These are phyloP conservation scores for Elymnias hypermnestra DNA, from an alignment of 1,140 invertebrate species.

Conservation along the genomic window DNA sequence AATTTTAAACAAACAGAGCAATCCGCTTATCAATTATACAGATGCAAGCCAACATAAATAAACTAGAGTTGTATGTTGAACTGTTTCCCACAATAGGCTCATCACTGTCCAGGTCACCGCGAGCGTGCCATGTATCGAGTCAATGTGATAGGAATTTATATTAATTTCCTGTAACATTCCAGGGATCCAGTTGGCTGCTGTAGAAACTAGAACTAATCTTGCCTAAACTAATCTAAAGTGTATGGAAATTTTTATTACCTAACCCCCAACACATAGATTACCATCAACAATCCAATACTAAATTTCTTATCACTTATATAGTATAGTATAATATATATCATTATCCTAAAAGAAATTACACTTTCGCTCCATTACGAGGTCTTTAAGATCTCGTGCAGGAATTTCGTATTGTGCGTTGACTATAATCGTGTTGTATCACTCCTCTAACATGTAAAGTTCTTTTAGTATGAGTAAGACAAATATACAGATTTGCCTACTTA, in stretches of 20 bases:
- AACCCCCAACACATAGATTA: background rate
- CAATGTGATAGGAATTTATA: constrained; percentile 67
- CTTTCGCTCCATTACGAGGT: too few species aligned
- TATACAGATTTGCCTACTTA: too few species aligned
- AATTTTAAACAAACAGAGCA: constrained; percentile 23
- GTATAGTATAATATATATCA: too few species aligned
- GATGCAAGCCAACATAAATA: constrained; percentile 44
- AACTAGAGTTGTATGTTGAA: constrained; percentile 43
- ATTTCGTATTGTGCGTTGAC: too few species aligned
- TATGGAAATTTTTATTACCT: too few species aligned
- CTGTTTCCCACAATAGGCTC: constrained; percentile 61
- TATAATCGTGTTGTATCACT: too few species aligned
- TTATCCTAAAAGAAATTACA: too few species aligned
- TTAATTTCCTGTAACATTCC: constrained; percentile 60
- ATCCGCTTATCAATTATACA: constrained; percentile 35
- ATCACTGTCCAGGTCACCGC: constrained; percentile 45
- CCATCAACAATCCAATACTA: too few species aligned
- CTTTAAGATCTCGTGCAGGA: too few species aligned
- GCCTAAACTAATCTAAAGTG: background rate
- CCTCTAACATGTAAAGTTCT: too few species aligned
- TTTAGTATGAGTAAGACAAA: too few species aligned
- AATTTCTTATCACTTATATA: too few species aligned
- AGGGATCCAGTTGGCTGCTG: constrained; percentile 2
- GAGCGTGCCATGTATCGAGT: constrained; percentile 40
- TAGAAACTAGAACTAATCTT: background rate